Percentiles rank a stretch among this genome's conserved stretches.
phyloP scores from a whole-genome alignment of 2,888 invertebrate species.

The Agonopterix heracliana region DNA sequence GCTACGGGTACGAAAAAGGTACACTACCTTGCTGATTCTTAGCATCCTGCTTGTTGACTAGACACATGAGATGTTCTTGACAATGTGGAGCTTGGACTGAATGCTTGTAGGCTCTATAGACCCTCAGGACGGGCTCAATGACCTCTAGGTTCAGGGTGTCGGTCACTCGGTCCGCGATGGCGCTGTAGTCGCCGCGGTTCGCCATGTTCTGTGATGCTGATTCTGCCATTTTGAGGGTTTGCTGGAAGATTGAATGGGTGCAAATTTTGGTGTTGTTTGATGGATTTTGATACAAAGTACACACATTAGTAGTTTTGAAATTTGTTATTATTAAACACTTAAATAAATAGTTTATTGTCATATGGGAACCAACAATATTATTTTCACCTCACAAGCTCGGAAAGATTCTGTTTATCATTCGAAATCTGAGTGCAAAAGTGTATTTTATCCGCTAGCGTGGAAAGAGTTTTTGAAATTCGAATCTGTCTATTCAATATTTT shows the following conservation, averaged over 20 bases:
- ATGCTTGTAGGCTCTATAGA: slow-evolving; percentile 88
- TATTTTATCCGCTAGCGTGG: too few species aligned
- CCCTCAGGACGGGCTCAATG: slow-evolving; percentile 87
- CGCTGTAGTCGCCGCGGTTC: slow-evolving; percentile 79
- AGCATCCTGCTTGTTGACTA: slow-evolving; percentile 81
- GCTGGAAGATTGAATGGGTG: slow-evolving; percentile 57
- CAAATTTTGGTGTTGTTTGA: background rate
- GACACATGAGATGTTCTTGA: slow-evolving; percentile 86
- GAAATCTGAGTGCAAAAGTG: too few species aligned
- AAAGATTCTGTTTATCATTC: too few species aligned
- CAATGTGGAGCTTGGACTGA: slow-evolving; percentile 81
- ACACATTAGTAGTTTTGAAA: too few species aligned
- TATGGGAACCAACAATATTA: too few species aligned
- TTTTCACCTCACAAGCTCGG: too few species aligned
- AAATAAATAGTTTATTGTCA: too few species aligned
- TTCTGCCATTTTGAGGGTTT: slow-evolving; percentile 82
- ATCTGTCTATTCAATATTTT: too few species aligned
- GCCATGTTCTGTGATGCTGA: slow-evolving; percentile 79
- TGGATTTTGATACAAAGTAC: background rate
- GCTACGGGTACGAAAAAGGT: too few species aligned
- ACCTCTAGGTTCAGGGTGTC: slow-evolving; percentile 89
- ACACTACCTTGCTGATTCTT: slow-evolving; percentile 58
- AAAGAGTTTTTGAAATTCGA: too few species aligned
- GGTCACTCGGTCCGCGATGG: slow-evolving; percentile 84
- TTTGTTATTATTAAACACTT: too few species aligned